phyloP scores from a whole-genome alignment of 2,888 invertebrate genomes.

The Leucoptera coffeella region DNA sequence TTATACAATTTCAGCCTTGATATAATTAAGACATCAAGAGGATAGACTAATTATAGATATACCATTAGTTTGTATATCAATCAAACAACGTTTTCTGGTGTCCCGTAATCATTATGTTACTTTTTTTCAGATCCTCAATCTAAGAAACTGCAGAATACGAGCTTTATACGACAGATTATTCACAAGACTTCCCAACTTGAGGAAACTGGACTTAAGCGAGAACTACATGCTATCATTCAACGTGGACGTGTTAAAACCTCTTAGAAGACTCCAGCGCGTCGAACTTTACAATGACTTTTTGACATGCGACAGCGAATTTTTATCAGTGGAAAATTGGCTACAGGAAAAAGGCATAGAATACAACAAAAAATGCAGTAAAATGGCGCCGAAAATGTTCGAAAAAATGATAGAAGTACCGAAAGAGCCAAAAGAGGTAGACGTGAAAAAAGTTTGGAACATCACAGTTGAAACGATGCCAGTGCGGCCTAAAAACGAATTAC shows the following conservation, averaged over 20 bases:
- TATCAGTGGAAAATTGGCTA: conserved; percentile 33
- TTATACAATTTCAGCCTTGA: no score
- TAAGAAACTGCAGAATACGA: conserved; percentile 55
- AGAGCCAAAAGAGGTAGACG: conserved; percentile 25
- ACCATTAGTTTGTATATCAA: no score
- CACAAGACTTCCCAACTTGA: conserved; percentile 45
- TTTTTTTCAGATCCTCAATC: conserved; percentile 45
- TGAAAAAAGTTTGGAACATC: conserved; percentile 33
- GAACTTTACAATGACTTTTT: conserved; percentile 52
- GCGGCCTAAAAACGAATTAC: conserved; percentile 15
- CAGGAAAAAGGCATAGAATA: conserved; percentile 26
- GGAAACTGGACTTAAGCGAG: conserved; percentile 52
- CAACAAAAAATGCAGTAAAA: conserved; percentile 32
- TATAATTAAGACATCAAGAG: no score
- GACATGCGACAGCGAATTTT: conserved; percentile 43
- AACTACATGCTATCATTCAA: conserved; percentile 54
- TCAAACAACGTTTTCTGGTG: background rate
- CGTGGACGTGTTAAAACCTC: conserved; percentile 31
- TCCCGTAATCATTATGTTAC: background rate
- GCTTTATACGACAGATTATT: conserved; percentile 45
- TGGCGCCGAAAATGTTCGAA: conserved; percentile 45
- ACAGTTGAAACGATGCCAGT: conserved; percentile 12
- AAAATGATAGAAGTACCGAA: conserved; percentile 43
- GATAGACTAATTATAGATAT: no score
- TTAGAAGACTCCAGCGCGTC: conserved; percentile 40